phyloP scores from a whole-genome alignment of 1,140 invertebrate species.

The Atopsyche davidsoni region DNA sequence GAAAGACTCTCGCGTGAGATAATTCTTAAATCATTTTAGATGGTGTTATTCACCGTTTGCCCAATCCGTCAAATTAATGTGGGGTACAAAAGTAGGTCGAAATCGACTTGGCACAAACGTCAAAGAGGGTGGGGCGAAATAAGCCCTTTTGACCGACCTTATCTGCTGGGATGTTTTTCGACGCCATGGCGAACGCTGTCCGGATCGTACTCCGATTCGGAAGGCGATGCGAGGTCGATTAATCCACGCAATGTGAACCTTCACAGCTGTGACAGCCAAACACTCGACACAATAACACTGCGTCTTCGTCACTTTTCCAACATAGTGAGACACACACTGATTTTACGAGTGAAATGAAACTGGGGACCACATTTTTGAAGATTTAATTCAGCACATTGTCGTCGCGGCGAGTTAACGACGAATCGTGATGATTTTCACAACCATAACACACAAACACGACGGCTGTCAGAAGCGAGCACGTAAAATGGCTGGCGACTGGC shows the following conservation, averaged over 20 bases:
- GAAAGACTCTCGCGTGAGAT: background rate
- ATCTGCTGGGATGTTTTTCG: constrained; percentile 26
- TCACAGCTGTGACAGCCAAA: constrained; percentile 24
- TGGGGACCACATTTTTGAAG: constrained; percentile 14
- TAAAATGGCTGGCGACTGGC: too few relatives aligned
- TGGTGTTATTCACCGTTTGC: constrained; percentile 6
- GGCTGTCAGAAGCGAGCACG: constrained; percentile 24
- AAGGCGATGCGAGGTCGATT: constrained; percentile 10
- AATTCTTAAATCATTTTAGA: background rate
- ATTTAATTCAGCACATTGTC: constrained; percentile 20
- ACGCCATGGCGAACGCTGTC: constrained; percentile 23
- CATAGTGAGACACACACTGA: constrained; percentile 12
- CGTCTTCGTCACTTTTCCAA: constrained; percentile 22
- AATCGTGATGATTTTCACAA: constrained; percentile 11
- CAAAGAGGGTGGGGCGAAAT: constrained; percentile 19
- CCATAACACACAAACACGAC: constrained; percentile 15
- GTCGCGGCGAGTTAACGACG: constrained; percentile 2
- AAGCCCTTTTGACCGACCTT: constrained; percentile 19
- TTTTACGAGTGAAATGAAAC: constrained; percentile 16
- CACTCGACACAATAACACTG: constrained; percentile 23
- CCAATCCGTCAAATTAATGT: constrained; percentile 12
- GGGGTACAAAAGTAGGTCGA: constrained; percentile 23
- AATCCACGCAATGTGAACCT: constrained; percentile 17
- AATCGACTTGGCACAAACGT: constrained; percentile 7
- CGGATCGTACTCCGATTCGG: constrained; percentile 14